A percentile compares a stretch with the other conserved stretches of the same genome.
Evolutionary conservation across 2,797 vertebrate genomes (phyloP).

Genomic region (Erethizon dorsatum): DNA sequence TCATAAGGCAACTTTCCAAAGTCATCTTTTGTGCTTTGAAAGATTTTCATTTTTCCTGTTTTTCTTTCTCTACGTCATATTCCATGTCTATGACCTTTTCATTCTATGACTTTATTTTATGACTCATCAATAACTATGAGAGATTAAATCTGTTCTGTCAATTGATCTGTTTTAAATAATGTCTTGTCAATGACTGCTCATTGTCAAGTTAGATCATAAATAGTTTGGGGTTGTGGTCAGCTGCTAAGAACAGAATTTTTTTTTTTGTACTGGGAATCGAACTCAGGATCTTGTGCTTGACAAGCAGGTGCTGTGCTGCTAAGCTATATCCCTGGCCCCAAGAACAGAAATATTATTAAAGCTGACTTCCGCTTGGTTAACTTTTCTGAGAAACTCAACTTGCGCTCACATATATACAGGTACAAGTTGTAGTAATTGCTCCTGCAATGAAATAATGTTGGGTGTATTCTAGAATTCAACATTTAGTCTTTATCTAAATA

Average conservation of each 20-base stretch:
- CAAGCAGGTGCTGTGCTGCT: no score
- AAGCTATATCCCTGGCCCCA: no score
- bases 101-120: constrained; percentile 56
- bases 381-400: not conserved
- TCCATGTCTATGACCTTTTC: constrained; percentile 1
- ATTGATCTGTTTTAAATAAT: constrained; percentile 46
- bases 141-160: constrained; percentile 53
- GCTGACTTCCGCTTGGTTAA: not conserved
- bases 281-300: no score
- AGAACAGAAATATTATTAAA: not conserved
- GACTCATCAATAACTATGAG: not conserved
- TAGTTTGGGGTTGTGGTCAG: not conserved
- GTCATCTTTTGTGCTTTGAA: not conserved
- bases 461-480: not conserved
- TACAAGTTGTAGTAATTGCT: not conserved
- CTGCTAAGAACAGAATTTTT: no score
- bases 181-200: constrained; percentile 7
- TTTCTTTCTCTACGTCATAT: constrained; percentile 52
- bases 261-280: no score
- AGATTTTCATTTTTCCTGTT: constrained; percentile 4
- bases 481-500: not conserved
- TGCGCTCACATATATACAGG: not conserved
- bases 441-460: not conserved
- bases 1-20: not conserved
- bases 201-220: constrained; percentile 23